Evolutionary conservation across 1,140 invertebrate species (phyloP), one percentile per base, ranked within the genome.

Genomic region (Thaumatotibia leucotreta): DNA sequence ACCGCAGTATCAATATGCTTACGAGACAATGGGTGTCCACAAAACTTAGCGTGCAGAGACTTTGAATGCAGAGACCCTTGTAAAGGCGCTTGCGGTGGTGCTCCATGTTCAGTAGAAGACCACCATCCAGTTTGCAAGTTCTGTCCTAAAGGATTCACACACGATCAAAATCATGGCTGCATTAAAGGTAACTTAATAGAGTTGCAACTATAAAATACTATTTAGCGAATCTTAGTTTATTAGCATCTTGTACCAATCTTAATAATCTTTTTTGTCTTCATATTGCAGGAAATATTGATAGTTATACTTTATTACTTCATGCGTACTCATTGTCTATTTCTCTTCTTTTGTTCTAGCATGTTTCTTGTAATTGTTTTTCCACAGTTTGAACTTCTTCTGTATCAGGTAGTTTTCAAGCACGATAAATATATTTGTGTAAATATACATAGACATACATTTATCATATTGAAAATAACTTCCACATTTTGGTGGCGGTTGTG

Each of bases 111-210:
- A 92, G 96, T 97, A 75, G 96, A 97, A 94, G 96, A 97, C 92
- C 97, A 97, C 93, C 96, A 95, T 92, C 95, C 96, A 73, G 95
- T 96, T 88, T 97, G 97, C 95, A 97, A 97, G 94, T 97, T 97
- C 94, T 98, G 97, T 94, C 96, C 97, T 82, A 93, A 93, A 91
- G 97, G 96, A 93, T 97, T 96, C 93, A 94, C 95, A 92, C 94
- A 95, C 91, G 96, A 97, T 92, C 93, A 94, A 89, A 95, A 95
- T 94, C 96, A 96, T 93, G 97, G 96, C 95, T 98, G 97, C 94
- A 94, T 96, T 92, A 97, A 97, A 97, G 97, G 97, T 97, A 97
- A 96, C 84, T 81, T 66, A 70, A 27, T 27, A 58, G 24, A 31
- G 24, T 8, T 14, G 52, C 11, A 52, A 75, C 66, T 72, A 69